Conservation (phyloP, 2,797 vertebrate species). For the Notolabrus celidotus region DNA sequence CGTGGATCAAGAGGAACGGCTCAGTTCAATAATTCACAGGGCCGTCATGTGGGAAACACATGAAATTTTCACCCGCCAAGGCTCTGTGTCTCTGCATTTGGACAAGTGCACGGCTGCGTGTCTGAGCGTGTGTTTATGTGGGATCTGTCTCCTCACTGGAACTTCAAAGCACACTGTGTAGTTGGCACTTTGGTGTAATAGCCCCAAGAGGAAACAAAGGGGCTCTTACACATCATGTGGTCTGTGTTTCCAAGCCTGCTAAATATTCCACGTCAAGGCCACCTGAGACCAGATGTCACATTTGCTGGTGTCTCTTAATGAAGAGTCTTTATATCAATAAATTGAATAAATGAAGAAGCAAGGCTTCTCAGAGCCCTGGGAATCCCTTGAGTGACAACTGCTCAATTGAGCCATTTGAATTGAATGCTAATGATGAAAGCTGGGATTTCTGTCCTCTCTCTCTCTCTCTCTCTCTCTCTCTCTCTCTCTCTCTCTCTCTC, state of each 20-base stretch:
- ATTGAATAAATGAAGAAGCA: constrained; percentile 82
- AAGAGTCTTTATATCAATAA: constrained; percentile 82
- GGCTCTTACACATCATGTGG: constrained; percentile 50
- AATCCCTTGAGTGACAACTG: constrained; percentile 76
- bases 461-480: constrained; percentile 9
- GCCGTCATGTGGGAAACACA: constrained; percentile 59
- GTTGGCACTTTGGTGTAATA: constrained; percentile 55
- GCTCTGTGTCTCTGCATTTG: constrained; percentile 36
- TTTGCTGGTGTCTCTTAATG: constrained; percentile 76
- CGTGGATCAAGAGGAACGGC: constrained; percentile 71
- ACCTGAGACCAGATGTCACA: constrained; percentile 79
- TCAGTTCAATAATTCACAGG: constrained; percentile 80
- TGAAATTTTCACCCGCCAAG: constrained; percentile 64
- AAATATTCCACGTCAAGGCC: constrained; percentile 74
- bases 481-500: constrained; percentile 19
- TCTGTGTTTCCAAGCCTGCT: constrained; percentile 63
- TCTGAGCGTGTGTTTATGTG: constrained; percentile 23
- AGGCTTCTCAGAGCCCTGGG: constrained; percentile 64
- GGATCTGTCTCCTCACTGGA: constrained; percentile 31
- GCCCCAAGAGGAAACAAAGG: constrained; percentile 62
- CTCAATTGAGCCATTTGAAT: constrained; percentile 80
- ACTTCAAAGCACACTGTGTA: constrained; percentile 64
- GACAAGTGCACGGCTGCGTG: constrained; percentile 29
- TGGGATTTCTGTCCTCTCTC: constrained; percentile 50
- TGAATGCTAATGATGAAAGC: constrained; percentile 80